phyloP scores from a whole-genome alignment of 2,113 vertebrate species.

The Terrapene triunguis region DNA sequence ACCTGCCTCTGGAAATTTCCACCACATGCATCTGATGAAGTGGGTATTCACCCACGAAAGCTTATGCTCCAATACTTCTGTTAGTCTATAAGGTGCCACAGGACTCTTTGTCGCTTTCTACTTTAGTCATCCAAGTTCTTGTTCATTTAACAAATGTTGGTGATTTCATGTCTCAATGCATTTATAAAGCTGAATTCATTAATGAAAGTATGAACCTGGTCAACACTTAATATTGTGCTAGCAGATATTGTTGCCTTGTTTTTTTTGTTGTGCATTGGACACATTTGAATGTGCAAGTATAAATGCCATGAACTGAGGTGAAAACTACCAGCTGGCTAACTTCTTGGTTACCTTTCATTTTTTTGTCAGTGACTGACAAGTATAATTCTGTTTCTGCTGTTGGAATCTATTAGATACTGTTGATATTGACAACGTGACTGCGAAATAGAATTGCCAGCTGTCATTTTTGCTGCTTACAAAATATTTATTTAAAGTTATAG shows the following conservation, averaged over 20 bases:
- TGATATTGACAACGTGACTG: slow-evolving; percentile 6
- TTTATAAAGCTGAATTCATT: not conserved
- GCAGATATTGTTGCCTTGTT: not conserved
- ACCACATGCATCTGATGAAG: no score
- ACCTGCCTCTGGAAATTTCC: no score
- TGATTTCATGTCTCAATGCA: not conserved
- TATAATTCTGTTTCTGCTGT: not conserved
- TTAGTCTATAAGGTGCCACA: no score
- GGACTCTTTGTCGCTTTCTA: not conserved
- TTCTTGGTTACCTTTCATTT: not conserved
- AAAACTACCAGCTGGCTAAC: not conserved
- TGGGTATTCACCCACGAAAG: no score
- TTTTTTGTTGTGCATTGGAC: fast-evolving
- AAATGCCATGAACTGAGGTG: not conserved
- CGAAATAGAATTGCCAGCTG: fast-evolving
- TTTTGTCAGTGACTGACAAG: not conserved
- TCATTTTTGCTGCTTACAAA: not conserved
- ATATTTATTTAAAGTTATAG: not conserved
- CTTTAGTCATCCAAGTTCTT: not conserved
- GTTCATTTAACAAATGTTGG: not conserved
- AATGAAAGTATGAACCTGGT: not conserved
- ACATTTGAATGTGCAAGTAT: not conserved
- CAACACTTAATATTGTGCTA: not conserved
- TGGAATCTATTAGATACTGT: slow-evolving; percentile 8
- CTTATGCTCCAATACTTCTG: no score